phyloP scores from a whole-genome alignment of 2,888 invertebrate genomes.

The Macroteleia sp. region DNA sequence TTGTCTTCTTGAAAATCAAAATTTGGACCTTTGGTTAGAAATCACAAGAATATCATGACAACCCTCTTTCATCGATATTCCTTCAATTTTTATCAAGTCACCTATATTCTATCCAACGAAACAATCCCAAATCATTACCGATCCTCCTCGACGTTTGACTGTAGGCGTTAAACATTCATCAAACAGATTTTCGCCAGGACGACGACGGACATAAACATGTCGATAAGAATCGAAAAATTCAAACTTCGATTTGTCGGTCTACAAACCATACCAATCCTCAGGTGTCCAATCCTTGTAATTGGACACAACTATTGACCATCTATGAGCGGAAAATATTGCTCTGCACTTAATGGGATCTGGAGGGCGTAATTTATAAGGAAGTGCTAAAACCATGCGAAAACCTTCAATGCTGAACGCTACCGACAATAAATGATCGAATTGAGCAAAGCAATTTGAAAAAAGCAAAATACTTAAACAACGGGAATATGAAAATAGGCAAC shows the following conservation, averaged over 20 bases:
- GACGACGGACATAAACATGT: conserved; percentile 13
- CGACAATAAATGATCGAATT: too few species aligned
- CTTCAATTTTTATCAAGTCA: conserved; percentile 52
- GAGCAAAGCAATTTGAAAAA: too few species aligned
- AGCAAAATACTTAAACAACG: too few species aligned
- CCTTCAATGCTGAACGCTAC: too few species aligned
- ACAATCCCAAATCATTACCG: conserved; percentile 22
- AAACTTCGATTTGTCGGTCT: conserved; percentile 18
- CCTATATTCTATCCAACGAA: conserved; percentile 37
- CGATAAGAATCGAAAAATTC: conserved; percentile 15
- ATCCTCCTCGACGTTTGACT: conserved; percentile 40
- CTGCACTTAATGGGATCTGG: too few species aligned
- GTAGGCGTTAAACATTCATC: conserved; percentile 33
- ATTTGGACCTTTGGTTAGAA: not conserved
- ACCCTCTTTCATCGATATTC: conserved; percentile 48
- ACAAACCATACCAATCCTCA: conserved; percentile 13
- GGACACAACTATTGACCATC: too few species aligned
- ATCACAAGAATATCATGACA: conserved; percentile 42
- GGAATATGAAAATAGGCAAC: too few species aligned
- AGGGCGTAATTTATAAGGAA: too few species aligned
- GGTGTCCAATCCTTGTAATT: conserved; percentile 9
- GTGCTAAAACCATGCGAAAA: too few species aligned
- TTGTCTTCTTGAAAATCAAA: conserved; percentile 20
- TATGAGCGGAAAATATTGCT: too few species aligned
- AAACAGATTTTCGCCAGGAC: not conserved